Evolutionary conservation across 2,113 vertebrate genomes (phyloP), one percentile per base, ranked within the genome.

Genomic region (Anthoscopus minutus): DNA sequence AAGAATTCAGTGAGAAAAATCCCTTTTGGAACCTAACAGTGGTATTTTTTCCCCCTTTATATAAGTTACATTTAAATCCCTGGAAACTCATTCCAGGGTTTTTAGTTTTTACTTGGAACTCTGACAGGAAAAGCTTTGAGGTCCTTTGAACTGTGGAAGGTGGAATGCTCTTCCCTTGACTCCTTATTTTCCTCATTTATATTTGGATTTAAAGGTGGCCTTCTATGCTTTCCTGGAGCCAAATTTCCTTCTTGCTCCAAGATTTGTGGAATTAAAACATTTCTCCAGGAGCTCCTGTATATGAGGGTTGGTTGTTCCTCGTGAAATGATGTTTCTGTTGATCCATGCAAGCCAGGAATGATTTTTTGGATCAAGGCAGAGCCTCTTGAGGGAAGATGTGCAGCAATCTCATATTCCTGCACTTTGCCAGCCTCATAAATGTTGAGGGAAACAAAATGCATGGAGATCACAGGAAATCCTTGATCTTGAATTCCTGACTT

Each of bases 1-100:
- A 57, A 25, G 73, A 91, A 87, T 87, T 86, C 81, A 76, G 77
- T 6, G 15, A 69, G 38, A 48, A 87, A 91, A 93, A 89, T 91
- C 73, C 45, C 19, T 94, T 84, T 81, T 48, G 42, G 66, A 83
- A 62, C 50, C 10, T 0, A 81, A 50, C 38, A 25, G 25, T 10
- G 47, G 2, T n/a, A 8, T 3, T 45, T 56, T 48, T 6, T 7
- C 13, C 6, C 6, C 3, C 21, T 35, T 95, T 91, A 54, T 8
- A 10, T 78, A 92, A 91, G 21, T 20, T 7, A 2, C 6, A 11
- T 18, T 81, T 58, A 89, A 91, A 60, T 91, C 64, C 9, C 74
- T 37, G 62, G 64, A 61, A 83, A 8, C 25, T 35, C 62, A 20
- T 73, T 37, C 24, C 4, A 5, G 42, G 27, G 8, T 4, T 80